phyloP scores from a whole-genome alignment of 2,113 vertebrate genomes.

The Chaenocephalus aceratus region DNA sequence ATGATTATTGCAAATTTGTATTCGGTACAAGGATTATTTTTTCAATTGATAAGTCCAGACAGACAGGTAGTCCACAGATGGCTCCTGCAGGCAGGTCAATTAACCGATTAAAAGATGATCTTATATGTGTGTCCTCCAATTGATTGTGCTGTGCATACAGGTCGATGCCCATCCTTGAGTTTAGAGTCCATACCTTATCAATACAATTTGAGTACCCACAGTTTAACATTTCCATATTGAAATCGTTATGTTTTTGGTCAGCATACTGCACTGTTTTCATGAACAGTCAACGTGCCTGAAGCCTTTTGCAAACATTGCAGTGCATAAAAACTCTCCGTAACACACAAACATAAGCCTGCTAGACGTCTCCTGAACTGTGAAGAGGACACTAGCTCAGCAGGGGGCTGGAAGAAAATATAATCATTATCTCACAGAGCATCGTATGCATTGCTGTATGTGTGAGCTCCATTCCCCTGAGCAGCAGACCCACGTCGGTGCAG shows the following conservation, averaged over 20 bases:
- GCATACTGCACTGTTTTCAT: neutral
- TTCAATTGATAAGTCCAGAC: neutral
- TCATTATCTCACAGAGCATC: slow-evolving; percentile 33
- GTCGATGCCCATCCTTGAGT: slow-evolving; percentile 1
- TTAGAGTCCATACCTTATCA: slow-evolving; percentile 6
- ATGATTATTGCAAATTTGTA: slow-evolving; percentile 28
- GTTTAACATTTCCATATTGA: neutral
- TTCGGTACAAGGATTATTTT: neutral
- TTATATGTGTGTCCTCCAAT: slow-evolving; percentile 17
- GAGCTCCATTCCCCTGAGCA: slow-evolving; percentile 1
- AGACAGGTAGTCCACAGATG: neutral
- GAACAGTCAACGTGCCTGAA: slow-evolving; percentile 12
- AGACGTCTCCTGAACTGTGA: slow-evolving; percentile 40
- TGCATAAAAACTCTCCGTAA: slow-evolving; percentile 15
- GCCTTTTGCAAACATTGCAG: slow-evolving; percentile 12
- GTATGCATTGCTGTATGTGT: slow-evolving; percentile 18
- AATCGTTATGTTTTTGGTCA: neutral
- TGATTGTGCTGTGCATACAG: neutral
- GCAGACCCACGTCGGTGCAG: slow-evolving; percentile 1
- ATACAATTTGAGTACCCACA: slow-evolving; percentile 14
- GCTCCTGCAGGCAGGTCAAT: slow-evolving; percentile 14
- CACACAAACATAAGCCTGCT: slow-evolving; percentile 1
- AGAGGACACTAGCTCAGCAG: slow-evolving; percentile 37
- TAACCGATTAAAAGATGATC: slow-evolving; percentile 47
- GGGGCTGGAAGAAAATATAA: slow-evolving; percentile 21